Evolutionary conservation across 1,140 invertebrate genomes (phyloP), one percentile per base, ranked within the genome.

Genomic region (Rhagoletis zephyria): DNA sequence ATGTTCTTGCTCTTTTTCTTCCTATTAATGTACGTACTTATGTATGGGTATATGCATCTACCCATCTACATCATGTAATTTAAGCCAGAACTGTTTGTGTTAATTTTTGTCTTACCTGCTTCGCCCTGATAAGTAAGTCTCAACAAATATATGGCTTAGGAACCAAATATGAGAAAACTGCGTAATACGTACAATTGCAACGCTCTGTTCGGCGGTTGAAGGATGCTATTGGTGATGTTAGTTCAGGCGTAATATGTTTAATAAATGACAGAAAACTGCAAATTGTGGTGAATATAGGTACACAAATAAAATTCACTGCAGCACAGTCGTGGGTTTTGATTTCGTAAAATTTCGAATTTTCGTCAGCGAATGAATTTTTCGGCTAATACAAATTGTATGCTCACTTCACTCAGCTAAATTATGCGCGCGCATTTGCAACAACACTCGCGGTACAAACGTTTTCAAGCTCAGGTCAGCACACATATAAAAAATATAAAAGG

Each of bases 371-470:
- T 81, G 74, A 81, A 81, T n/a, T 51, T 56, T 2, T 4, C 5
- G 4, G 6, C 2, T 67, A 6, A 30, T 30, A 30, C 30, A 30
- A 6, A 67, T 40, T 0, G 30, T 67, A 30, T 30, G 30, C 42
- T 19, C 74, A 81, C 48, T 51, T n/a, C 48, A 56, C 74, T 81
- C 16, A 48, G 70, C 2, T 51, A 51, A 30, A 81, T 16, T 81
- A 81, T 81, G 74, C 74, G 74, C 74, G 74, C 74, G 74, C 74
- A 81, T n/a, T 81, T 74, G 42, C 30, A 7, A 67, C 7, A 67
- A 19, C 30, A 67, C 40, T 67, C 30, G 6, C 19, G 19, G 5
- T 74, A 48, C 2, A 63, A 12, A 4, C 45, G 48, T 16, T 48
- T 74, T 45, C 14, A 45, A 5, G 14, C 42, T 48, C 70, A 74